Base-by-base conservation (phyloP, 92 coral and sea anemone species). In the Blastomussa wellsi region DNA sequence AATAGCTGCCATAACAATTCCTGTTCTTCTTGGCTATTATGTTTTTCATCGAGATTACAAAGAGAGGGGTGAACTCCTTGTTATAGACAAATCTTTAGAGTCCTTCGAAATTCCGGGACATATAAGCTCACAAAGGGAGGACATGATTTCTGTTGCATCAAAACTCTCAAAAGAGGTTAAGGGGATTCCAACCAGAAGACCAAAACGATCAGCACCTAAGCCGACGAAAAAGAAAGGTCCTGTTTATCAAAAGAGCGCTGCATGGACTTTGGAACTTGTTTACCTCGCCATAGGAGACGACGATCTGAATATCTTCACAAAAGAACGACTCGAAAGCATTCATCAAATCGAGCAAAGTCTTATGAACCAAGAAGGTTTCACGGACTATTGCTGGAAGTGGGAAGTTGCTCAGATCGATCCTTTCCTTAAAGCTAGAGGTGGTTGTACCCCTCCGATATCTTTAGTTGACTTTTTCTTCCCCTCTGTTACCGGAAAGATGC, bases 361-460 rank as follows among this genome's bases (percentile, higher is more conserved):
- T 11, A 93, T 95, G 95, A 78, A 80, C 32, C 94, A 79, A 42
- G 68, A 84, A 17, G 91, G 89, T 14, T 92, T 89, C 81, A 42
- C 76, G 29, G 93, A 97, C 32, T 93, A 86, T 55, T 97, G 99
- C 39, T 95, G 93, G 93, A 91, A 89, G 57, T 91, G 95, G 91
- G 39, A 75, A 5, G 41, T 47, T 2, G 89, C 91, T 8, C 44
- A 76, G 38, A 67, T 73, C 8, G 98, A 94, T 57, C 92, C 94
- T 38, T 49, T 92, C 39, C 82, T 84, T 37, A 85, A 59, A 64
- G n/a, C n/a, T n/a, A n/a, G n/a, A n/a, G 91, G 91, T 78, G 82
- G 87, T 29, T 97, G 99, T 70, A 82, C 94, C 2, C 99, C 99
- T 14, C 97, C 98, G 9, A 84, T 91, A 51, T 97, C 99, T 20